Evolutionary conservation across 2,797 vertebrate genomes (phyloP).

Genomic region (Mormyrus hasselquistii): DNA sequence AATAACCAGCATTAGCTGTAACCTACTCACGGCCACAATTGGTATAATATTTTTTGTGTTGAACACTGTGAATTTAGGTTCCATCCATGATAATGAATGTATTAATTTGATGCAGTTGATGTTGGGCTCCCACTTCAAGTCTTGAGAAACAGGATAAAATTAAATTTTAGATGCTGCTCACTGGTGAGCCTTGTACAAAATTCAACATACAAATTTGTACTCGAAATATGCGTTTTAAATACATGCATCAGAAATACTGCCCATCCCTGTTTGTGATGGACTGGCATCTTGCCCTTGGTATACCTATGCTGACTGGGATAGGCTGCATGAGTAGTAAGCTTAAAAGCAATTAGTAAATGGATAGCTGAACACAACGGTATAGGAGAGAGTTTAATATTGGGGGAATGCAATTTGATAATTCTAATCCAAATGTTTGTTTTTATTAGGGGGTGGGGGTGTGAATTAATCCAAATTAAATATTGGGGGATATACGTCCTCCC

Average conservation of each 20-base stretch:
- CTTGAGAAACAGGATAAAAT: too few species aligned
- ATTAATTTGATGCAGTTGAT: too few species aligned
- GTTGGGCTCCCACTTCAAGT: too few species aligned
- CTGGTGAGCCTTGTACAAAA: background rate
- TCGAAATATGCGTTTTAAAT: background rate
- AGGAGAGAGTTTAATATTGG: background rate
- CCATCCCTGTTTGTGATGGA: background rate
- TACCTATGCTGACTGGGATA: background rate
- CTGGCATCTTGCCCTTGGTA: background rate
- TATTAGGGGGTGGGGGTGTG: background rate
- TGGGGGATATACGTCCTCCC: background rate
- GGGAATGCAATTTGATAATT: background rate
- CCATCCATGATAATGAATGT: too few species aligned
- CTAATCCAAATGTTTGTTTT: background rate
- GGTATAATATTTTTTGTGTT: too few species aligned
- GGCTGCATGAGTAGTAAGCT: background rate
- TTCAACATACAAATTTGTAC: background rate
- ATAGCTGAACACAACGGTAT: background rate
- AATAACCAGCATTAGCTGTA: too few species aligned
- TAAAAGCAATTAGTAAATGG: background rate
- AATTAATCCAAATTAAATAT: background rate
- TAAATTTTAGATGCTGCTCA: too few species aligned
- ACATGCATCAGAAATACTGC: background rate
- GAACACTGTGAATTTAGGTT: too few species aligned
- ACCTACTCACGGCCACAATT: too few species aligned